phyloP scores from a whole-genome alignment of 2,797 vertebrate genomes.

The Sebastes itinus region DNA sequence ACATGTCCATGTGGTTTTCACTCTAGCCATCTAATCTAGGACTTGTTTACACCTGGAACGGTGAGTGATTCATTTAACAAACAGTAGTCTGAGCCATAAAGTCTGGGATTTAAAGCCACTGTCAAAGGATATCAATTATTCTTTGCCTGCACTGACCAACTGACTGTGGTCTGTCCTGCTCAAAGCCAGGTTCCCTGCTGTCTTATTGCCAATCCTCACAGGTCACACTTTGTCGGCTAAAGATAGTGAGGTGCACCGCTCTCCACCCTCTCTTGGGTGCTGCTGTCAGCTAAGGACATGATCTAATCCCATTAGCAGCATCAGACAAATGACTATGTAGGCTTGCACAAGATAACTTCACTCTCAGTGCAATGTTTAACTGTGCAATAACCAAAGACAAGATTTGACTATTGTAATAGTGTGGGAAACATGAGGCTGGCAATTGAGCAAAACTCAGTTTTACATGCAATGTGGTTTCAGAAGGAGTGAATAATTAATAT shows the following conservation, averaged over 20 bases:
- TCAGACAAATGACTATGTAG: neutral
- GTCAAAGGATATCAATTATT: neutral
- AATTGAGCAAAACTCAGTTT: neutral
- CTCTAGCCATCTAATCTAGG: neutral
- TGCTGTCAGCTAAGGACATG: neutral
- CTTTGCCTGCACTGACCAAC: neutral
- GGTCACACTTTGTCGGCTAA: neutral
- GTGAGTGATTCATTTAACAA: neutral
- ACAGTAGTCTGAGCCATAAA: neutral
- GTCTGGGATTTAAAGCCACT: neutral
- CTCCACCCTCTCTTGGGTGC: neutral
- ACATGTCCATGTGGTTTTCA: neutral
- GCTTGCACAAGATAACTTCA: slow-evolving; percentile 4
- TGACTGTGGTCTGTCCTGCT: slow-evolving; percentile 1
- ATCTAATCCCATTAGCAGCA: too few relatives aligned
- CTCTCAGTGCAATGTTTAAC: neutral
- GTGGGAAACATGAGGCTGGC: neutral
- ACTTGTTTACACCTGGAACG: neutral
- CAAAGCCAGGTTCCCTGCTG: neutral
- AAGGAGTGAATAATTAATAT: neutral
- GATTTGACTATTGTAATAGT: neutral
- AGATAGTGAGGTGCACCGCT: neutral
- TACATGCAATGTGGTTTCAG: neutral
- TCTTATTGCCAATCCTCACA: neutral
- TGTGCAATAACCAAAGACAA: neutral